Evolutionary conservation across 2,888 invertebrate genomes (phyloP).

Genomic region (Ectemnius continuus): DNA sequence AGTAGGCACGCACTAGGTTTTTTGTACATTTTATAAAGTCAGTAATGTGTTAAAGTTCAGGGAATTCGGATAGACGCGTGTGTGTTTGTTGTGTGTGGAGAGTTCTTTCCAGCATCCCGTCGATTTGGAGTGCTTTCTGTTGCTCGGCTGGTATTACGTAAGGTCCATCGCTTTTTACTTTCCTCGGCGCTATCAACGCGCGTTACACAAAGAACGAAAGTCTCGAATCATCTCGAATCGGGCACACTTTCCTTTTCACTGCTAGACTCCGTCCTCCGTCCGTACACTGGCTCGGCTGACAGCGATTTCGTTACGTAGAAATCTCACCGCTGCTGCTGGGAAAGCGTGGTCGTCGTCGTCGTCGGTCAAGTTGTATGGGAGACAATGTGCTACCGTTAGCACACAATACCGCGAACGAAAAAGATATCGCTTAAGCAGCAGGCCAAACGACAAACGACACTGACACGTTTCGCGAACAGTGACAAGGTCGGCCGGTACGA

Average conservation of each 20-base stretch:
- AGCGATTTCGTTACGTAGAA: background rate
- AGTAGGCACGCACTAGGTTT: no score
- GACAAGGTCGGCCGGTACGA: constrained; percentile 59
- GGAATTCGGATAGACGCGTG: no score
- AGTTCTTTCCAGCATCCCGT: no score
- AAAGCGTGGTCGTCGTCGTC: background rate
- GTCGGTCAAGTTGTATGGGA: background rate
- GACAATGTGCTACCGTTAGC: background rate
- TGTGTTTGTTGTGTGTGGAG: no score
- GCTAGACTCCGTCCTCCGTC: background rate
- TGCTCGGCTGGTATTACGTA: constrained; percentile 22
- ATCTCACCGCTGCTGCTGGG: background rate
- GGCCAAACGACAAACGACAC: constrained; percentile 49
- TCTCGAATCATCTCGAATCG: constrained; percentile 31
- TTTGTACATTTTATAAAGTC: no score
- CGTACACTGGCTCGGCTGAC: background rate
- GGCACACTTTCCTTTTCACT: constrained; percentile 46
- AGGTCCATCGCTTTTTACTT: constrained; percentile 36
- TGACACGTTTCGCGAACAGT: constrained; percentile 61
- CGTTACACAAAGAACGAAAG: constrained; percentile 27
- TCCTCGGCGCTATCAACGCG: constrained; percentile 27
- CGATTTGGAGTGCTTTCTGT: background rate
- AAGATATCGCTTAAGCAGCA: constrained; percentile 13
- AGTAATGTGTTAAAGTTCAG: no score
- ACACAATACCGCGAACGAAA: background rate